phyloP scores from a whole-genome alignment of 1,140 invertebrate genomes.

The Camponotus floridanus region DNA sequence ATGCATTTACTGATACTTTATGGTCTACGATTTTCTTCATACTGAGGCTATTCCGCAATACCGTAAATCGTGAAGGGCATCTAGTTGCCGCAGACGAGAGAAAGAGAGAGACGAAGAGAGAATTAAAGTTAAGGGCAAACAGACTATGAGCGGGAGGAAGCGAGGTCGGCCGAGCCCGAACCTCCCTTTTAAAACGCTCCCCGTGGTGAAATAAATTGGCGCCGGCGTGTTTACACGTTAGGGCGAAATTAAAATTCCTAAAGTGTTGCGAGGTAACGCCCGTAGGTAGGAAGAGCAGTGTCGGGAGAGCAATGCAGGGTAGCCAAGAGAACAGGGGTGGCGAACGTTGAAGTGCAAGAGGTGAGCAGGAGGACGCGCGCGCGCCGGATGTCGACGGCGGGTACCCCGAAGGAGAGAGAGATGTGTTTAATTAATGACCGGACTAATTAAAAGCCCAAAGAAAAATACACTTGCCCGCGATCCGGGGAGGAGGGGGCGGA shows the following conservation, averaged over 20 bases:
- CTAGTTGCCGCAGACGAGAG: conserved; percentile 38
- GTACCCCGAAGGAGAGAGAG: conserved; percentile 64
- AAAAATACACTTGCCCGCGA: conserved; percentile 70
- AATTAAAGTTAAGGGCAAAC: conserved; percentile 59
- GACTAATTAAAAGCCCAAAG: conserved; percentile 78
- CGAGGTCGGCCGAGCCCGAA: conserved; percentile 10
- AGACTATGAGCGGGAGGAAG: conserved; percentile 4
- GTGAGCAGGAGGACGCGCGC: neutral
- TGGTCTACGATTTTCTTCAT: conserved; percentile 54
- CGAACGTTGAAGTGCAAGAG: neutral
- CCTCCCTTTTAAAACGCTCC: conserved; percentile 72
- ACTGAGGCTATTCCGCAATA: conserved; percentile 62
- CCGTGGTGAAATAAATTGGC: conserved; percentile 77
- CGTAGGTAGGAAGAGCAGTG: conserved; percentile 28
- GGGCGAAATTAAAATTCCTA: conserved; percentile 77
- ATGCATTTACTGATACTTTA: neutral
- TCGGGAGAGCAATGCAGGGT: conserved; percentile 9
- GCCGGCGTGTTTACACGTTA: conserved; percentile 76
- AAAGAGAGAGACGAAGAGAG: conserved; percentile 22
- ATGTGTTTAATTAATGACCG: conserved; percentile 78
- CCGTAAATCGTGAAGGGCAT: conserved; percentile 68
- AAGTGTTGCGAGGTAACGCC: conserved; percentile 67
- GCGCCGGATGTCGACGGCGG: conserved; percentile 32
- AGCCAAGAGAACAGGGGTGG: conserved; percentile 15
- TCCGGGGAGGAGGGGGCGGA: neutral